These are phyloP conservation scores for Oenanthe oenanthe DNA, from an alignment of 2,113 vertebrate species.

Conservation along the genomic window DNA sequence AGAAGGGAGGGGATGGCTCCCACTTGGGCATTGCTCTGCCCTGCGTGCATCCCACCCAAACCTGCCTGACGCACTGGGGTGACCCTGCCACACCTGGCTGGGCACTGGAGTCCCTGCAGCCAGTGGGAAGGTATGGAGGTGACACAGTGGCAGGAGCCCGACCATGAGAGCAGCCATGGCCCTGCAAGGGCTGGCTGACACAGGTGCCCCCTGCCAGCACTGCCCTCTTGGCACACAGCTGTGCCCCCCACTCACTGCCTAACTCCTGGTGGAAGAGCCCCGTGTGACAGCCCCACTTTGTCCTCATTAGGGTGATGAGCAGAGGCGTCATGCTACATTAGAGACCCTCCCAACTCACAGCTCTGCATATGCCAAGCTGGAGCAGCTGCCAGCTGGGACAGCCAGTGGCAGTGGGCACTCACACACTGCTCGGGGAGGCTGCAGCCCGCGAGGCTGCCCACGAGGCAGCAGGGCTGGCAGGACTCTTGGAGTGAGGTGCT, in stretches of 20 bases:
- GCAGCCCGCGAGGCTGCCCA: not conserved
- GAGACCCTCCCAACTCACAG: not conserved
- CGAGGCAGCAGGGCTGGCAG: not conserved
- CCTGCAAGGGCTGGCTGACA: not conserved
- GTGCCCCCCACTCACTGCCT: not conserved
- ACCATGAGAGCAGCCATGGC: not conserved
- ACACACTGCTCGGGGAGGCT: rapidly evolving
- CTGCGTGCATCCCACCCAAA: not conserved
- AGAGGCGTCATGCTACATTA: not conserved
- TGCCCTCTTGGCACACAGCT: rapidly evolving
- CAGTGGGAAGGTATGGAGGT: not conserved
- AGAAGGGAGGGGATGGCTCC: not conserved
- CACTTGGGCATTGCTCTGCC: not conserved
- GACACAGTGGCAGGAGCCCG: not conserved
- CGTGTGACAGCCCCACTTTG: not conserved
- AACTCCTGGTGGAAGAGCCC: not conserved
- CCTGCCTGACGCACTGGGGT: rapidly evolving
- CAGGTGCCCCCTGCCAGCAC: rapidly evolving
- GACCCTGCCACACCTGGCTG: not conserved
- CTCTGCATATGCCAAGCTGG: not conserved
- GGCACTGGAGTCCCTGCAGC: rapidly evolving
- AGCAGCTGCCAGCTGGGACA: not conserved
- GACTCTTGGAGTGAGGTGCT: rapidly evolving
- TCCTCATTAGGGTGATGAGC: not conserved
- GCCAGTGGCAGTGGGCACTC: rapidly evolving